These are phyloP conservation scores for Recurvirostra avosetta DNA, from an alignment of 2,113 vertebrate genomes.

Conservation along the genomic window DNA sequence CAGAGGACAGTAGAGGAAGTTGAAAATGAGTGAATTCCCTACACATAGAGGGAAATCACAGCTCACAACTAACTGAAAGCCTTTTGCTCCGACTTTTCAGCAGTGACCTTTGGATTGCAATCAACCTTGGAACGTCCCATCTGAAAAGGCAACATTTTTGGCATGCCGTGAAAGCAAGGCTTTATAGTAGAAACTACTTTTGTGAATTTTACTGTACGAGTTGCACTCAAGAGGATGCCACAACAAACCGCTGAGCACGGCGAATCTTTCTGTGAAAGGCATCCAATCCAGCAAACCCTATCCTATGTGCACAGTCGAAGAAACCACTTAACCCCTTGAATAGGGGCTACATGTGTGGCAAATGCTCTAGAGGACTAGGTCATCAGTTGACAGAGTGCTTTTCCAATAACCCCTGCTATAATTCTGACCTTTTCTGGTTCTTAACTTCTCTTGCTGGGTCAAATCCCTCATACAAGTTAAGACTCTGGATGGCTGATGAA, in stretches of 20 bases:
- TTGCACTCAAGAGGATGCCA: background rate
- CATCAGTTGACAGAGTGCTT: background rate
- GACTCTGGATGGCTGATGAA: background rate
- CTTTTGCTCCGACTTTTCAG: background rate
- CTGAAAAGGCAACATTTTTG: conserved; percentile 32
- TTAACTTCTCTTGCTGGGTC: background rate
- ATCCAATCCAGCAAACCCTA: background rate
- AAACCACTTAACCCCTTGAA: background rate
- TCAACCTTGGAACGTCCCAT: background rate
- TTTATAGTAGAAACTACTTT: conserved; percentile 20
- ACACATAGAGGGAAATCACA: background rate
- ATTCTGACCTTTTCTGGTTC: background rate
- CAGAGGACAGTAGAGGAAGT: background rate
- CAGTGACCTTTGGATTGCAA: conserved; percentile 5
- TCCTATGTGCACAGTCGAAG: background rate
- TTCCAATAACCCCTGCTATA: background rate
- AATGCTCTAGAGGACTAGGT: background rate
- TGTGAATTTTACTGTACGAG: background rate
- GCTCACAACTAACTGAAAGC: background rate
- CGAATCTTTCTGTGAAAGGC: background rate
- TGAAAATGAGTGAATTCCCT: background rate
- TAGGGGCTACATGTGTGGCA: background rate
- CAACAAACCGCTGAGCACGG: background rate
- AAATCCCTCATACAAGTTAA: background rate
- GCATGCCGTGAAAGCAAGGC: background rate